Conservation (phyloP, 2,797 vertebrate species). For the Gymnodraco acuticeps region DNA sequence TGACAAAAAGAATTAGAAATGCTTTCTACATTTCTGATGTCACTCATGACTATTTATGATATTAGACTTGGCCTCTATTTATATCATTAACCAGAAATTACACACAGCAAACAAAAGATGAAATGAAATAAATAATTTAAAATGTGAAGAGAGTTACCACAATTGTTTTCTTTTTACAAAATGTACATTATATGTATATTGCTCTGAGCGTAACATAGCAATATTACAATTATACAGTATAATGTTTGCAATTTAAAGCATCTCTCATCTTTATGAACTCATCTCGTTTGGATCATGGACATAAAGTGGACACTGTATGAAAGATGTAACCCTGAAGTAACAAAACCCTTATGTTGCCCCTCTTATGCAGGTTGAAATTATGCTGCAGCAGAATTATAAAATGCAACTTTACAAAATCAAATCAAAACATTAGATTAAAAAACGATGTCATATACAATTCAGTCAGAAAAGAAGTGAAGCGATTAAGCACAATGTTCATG, state of each 20-base stretch:
- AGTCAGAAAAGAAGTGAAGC: not conserved
- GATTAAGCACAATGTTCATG: not conserved
- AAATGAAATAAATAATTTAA: not conserved
- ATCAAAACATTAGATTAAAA: not conserved
- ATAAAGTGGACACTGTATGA: not conserved
- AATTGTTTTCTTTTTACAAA: not conserved
- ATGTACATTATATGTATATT: too few species aligned
- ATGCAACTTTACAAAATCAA: not conserved
- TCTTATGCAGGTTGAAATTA: not conserved
- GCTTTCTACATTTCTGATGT: not conserved
- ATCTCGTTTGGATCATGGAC: not conserved
- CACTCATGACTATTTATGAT: not conserved
- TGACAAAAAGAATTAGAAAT: not conserved
- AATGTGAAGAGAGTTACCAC: not conserved
- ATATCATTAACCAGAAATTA: not conserved
- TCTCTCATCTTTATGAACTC: not conserved
- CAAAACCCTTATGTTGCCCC: not conserved
- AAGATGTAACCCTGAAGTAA: not conserved
- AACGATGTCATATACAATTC: not conserved
- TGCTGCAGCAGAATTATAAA: not conserved
- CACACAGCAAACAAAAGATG: not conserved
- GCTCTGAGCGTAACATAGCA: not conserved
- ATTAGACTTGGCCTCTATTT: not conserved
- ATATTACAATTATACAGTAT: not conserved
- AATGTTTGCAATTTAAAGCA: not conserved